Evolutionary conservation across 1,140 invertebrate species (phyloP).

Genomic region (Nixonia krombeini): DNA sequence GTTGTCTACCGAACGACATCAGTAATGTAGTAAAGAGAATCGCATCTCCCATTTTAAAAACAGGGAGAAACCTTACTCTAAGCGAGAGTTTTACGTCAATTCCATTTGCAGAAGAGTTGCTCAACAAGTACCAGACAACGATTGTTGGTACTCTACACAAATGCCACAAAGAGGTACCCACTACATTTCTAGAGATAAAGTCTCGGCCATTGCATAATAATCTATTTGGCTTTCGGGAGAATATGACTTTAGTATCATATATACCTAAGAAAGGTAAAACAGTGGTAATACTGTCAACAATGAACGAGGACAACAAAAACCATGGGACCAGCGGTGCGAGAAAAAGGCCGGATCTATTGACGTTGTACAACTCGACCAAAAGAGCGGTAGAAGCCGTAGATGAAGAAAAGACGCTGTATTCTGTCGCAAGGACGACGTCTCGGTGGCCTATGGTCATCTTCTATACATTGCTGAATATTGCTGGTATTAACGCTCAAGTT

Average conservation of each 20-base stretch:
- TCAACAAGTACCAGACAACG: constrained; percentile 54
- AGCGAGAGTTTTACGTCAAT: constrained; percentile 63
- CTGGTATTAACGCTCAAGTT: no score
- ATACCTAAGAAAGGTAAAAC: constrained; percentile 54
- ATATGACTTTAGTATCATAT: constrained; percentile 54
- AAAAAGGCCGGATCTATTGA: constrained; percentile 49
- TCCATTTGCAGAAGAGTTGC: constrained; percentile 51
- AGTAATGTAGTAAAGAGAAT: constrained; percentile 46
- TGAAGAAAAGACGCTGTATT: constrained; percentile 48
- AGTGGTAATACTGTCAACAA: constrained; percentile 52
- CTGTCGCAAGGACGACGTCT: constrained; percentile 39
- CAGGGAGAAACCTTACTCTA: constrained; percentile 56
- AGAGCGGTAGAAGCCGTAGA: constrained; percentile 58
- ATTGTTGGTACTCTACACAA: constrained; percentile 58
- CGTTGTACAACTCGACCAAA: constrained; percentile 59
- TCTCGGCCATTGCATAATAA: constrained; percentile 26
- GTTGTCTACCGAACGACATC: constrained; percentile 24
- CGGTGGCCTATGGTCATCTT: constrained; percentile 58
- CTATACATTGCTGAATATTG: no score
- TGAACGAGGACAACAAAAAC: constrained; percentile 56
- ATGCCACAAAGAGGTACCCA: constrained; percentile 62
- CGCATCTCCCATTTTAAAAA: constrained; percentile 36
- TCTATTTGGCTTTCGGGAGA: constrained; percentile 51
- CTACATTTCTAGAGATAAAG: constrained; percentile 42
- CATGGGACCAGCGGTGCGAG: constrained; percentile 8